Conservation (phyloP, 1,140 invertebrate species). For the Rhopalosiphum maidis region DNA sequence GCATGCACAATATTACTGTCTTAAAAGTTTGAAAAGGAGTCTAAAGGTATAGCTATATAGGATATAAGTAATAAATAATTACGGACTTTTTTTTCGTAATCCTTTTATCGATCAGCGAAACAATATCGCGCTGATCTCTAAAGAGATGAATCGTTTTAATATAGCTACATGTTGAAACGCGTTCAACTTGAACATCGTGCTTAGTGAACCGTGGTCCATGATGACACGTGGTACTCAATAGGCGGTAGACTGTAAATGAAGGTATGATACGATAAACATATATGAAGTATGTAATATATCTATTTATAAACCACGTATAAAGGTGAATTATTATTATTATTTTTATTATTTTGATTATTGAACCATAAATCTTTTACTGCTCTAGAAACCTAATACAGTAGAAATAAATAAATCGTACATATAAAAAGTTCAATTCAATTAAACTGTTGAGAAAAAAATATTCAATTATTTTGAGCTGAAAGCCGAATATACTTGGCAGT, state of each 20-base stretch:
- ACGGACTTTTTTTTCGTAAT: not conserved
- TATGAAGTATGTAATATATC: not conserved
- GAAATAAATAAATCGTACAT: not conserved
- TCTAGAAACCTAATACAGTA: not conserved
- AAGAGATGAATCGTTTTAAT: constrained; percentile 13
- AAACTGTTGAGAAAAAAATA: not conserved
- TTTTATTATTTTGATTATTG: constrained; percentile 37
- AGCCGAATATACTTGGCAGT: not conserved
- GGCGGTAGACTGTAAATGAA: constrained; percentile 15
- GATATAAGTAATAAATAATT: not conserved
- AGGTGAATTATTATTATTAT: too few relatives aligned
- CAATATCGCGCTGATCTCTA: not conserved
- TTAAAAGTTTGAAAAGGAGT: not conserved
- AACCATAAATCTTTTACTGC: not conserved
- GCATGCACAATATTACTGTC: not conserved
- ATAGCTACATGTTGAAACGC: not conserved
- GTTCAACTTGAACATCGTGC: constrained; percentile 10
- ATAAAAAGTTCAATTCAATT: not conserved
- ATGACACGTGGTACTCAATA: constrained; percentile 9
- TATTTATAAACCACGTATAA: not conserved
- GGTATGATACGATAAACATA: not conserved
- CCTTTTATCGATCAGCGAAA: not conserved
- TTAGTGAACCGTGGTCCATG: not conserved
- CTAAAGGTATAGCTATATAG: not conserved
- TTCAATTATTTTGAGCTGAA: not conserved